A percentile compares a stretch with the other conserved stretches of the same genome.
Evolutionary conservation across 2,113 vertebrate genomes (phyloP).

Genomic region (Ceratotherium simum): DNA sequence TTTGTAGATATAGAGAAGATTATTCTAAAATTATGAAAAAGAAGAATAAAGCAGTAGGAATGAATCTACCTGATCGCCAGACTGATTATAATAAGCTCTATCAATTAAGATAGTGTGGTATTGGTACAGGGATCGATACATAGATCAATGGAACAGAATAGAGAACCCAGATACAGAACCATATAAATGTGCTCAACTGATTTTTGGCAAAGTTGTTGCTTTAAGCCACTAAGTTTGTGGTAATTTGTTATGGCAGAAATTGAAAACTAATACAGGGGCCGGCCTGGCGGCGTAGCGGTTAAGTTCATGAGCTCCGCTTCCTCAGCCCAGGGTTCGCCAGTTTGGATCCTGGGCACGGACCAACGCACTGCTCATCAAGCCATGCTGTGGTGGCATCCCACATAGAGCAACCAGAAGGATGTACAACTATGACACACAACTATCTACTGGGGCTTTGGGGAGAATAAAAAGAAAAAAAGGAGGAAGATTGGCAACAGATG

Average conservation of each 20-base stretch:
- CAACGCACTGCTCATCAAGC: too few relatives aligned
- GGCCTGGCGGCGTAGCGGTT: too few relatives aligned
- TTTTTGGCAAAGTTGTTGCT: background rate
- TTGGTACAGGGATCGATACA: background rate
- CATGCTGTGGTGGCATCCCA: too few relatives aligned
- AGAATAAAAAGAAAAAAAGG: too few relatives aligned
- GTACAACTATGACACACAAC: too few relatives aligned
- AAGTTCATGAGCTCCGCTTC: too few relatives aligned
- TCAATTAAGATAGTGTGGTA: background rate
- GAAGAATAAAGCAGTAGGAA: background rate
- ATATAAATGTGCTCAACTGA: background rate
- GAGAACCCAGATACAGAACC: background rate
- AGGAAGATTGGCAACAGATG: too few relatives aligned
- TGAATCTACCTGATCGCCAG: background rate
- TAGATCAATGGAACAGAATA: background rate
- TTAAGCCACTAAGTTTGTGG: background rate
- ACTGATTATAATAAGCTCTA: background rate
- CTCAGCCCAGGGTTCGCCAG: too few relatives aligned
- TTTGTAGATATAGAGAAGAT: background rate
- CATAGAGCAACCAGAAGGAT: too few relatives aligned
- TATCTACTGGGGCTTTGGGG: too few relatives aligned
- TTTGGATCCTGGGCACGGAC: too few relatives aligned
- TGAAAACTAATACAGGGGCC: background rate
- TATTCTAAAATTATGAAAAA: slow-evolving; percentile 16
- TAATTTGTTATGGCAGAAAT: background rate